phyloP scores from a whole-genome alignment of 2,797 vertebrate species.

The Liparis tanakae region DNA sequence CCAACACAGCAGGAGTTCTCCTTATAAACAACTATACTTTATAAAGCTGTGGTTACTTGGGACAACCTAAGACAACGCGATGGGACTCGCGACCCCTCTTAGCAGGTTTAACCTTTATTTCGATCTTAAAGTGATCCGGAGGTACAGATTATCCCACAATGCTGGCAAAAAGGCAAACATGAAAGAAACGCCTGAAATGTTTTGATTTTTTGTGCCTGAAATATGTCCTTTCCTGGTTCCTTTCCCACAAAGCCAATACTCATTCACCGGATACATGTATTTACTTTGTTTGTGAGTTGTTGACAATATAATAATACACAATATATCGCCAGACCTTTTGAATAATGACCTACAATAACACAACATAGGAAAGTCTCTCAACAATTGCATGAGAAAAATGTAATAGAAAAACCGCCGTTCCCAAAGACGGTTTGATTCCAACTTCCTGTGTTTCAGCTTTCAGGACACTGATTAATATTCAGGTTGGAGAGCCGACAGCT shows the following conservation, averaged over 20 bases:
- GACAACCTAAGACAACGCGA: background rate
- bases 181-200: background rate
- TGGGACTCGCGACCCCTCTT: background rate
- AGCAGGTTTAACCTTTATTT: background rate
- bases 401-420: background rate
- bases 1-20: conserved; percentile 21
- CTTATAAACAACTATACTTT: conserved; percentile 17
- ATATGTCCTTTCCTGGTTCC: background rate
- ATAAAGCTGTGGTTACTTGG: background rate
- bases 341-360: conserved; percentile 4
- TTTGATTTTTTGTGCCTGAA: conserved; percentile 2
- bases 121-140: background rate
- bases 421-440: background rate
- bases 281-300: background rate
- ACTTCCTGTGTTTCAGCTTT: conserved; percentile 32
- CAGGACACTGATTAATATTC: conserved; percentile 35
- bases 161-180: background rate
- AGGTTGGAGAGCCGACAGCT: conserved; percentile 36
- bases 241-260: background rate
- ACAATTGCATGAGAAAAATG: background rate
- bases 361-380: background rate
- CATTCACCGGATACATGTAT: background rate
- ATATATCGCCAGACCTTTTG: background rate
- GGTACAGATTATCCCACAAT: background rate
- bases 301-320: background rate